phyloP scores from a whole-genome alignment of 2,888 invertebrate species.

The Neoaliturus tenellus region DNA sequence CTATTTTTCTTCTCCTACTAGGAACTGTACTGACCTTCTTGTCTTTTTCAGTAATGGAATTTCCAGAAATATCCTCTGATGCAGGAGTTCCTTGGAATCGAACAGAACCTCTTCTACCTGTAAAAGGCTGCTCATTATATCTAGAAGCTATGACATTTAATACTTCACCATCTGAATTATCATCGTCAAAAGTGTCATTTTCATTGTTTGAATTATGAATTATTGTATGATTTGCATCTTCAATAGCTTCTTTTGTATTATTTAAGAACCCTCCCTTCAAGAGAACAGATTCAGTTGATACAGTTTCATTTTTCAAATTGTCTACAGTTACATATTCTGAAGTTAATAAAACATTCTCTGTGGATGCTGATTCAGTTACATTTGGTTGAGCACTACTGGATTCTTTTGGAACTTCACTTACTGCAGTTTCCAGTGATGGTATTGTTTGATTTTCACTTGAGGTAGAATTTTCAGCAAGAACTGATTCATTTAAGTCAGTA shows the following conservation, averaged over 20 bases:
- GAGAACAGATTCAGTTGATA: neutral
- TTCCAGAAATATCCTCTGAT: neutral
- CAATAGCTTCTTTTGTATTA: slow-evolving; percentile 1
- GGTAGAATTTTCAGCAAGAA: neutral
- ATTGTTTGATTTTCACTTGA: neutral
- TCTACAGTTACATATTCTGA: neutral
- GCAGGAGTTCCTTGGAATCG: slow-evolving; percentile 4
- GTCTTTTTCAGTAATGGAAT: neutral
- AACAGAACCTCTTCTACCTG: slow-evolving; percentile 47
- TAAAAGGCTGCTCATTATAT: slow-evolving; percentile 44
- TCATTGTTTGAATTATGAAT: slow-evolving; percentile 1
- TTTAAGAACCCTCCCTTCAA: neutral
- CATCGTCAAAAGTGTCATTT: slow-evolving; percentile 36
- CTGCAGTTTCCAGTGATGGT: neutral
- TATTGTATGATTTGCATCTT: neutral
- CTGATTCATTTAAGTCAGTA: neutral
- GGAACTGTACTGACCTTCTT: neutral
- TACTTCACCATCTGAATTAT: slow-evolving; percentile 39
- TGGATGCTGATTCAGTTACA: neutral
- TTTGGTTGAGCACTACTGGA: neutral
- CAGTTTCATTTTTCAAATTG: neutral
- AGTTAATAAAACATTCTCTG: neutral
- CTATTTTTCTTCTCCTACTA: slow-evolving; percentile 32
- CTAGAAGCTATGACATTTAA: slow-evolving; percentile 51
- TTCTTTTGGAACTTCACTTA: neutral